A percentile compares a stretch with the other conserved stretches of the same genome.
Evolutionary conservation across 2,797 vertebrate species (phyloP).

Genomic region (Benthosema pterotum): DNA sequence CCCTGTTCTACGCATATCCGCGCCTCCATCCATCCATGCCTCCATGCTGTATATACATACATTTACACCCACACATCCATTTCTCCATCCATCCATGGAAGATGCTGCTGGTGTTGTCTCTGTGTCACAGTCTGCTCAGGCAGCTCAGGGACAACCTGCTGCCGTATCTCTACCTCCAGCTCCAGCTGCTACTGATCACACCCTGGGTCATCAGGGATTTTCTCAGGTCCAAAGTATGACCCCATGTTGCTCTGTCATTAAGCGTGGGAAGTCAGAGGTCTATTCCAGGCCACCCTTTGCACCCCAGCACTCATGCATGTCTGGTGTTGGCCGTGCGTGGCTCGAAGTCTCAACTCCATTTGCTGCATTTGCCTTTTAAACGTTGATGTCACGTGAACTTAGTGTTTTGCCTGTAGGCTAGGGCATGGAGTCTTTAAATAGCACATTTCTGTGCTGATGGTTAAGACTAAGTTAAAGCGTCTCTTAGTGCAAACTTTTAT

Average conservation of each 20-base stretch:
- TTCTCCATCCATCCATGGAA: conserved; percentile 65
- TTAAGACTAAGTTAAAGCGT: too few relatives aligned
- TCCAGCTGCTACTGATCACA: conserved; percentile 83
- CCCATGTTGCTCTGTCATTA: conserved; percentile 13
- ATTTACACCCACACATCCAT: conserved; percentile 19
- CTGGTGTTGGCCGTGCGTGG: neutral
- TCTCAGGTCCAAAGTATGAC: conserved; percentile 83
- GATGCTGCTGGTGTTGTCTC: conserved; percentile 89
- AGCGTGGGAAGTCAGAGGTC: conserved; percentile 16
- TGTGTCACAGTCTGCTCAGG: conserved; percentile 86
- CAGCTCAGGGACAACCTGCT: conserved; percentile 86
- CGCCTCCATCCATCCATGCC: neutral
- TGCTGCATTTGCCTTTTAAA: neutral
- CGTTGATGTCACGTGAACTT: too few relatives aligned
- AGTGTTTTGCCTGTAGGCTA: too few relatives aligned
- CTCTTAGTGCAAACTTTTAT: too few relatives aligned
- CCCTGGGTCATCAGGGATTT: conserved; percentile 77
- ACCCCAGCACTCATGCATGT: conserved; percentile 16
- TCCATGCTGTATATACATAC: too few relatives aligned
- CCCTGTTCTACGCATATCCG: conserved; percentile 15
- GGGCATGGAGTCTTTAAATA: too few relatives aligned
- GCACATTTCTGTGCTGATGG: too few relatives aligned
- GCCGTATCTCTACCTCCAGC: conserved; percentile 81
- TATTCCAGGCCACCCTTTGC: conserved; percentile 4
- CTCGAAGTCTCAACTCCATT: neutral